Base-by-base conservation (phyloP, 92 coral and sea anemone genomes). In the Epizoanthus rinbou region DNA sequence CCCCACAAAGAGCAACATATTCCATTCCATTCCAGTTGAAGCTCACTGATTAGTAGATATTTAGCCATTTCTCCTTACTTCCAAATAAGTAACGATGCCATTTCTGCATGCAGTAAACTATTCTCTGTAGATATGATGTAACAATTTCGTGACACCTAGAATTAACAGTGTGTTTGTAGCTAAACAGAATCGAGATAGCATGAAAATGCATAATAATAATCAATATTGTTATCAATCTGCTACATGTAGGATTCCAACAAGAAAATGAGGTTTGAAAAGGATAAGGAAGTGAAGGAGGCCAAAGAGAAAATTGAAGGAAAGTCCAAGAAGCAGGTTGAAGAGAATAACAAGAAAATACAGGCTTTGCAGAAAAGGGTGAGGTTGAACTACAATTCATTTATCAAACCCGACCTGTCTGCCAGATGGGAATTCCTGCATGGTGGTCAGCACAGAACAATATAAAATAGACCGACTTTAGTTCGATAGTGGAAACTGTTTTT, bases 261-360 rank as follows among this genome's bases (percentile, higher is more conserved):
- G 80, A 92, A 91, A 69, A 88, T 92, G 79, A 90, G 99, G 13
- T 64, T 76, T 57, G 99, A 96, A 73, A 96, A 92, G 87, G 99
- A 93, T 23, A 90, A 88, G 58, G 94, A 96, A 65, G 84, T 96
- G 47, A 96, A 93, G 64, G 94, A 90, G 28, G 86, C 89, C 13
- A 90, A 94, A 72, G 95, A 88, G 74, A 91, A 93, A 64, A 91
- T 91, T 19, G 99, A 96, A 16, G 73, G 87, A 64, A 96, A 93
- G 65, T 92, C 97, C 16, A 96, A 96, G 80, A 95, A 96, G 63
- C 93, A 91, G 75, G 84, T 88, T 47, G 99, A 96, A 33, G 99
- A 96, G 33, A 91, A 66, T 71, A 96, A 96, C 90, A 96, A 96
- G 82, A 93, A 94, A 83, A 94, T 96, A 66, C 97, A 96, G 68